Percentiles rank a stretch among this genome's conserved stretches.
These are phyloP conservation scores for Drosophila gaucha DNA, from an alignment of 2,888 invertebrate genomes.

Conservation along the genomic window DNA sequence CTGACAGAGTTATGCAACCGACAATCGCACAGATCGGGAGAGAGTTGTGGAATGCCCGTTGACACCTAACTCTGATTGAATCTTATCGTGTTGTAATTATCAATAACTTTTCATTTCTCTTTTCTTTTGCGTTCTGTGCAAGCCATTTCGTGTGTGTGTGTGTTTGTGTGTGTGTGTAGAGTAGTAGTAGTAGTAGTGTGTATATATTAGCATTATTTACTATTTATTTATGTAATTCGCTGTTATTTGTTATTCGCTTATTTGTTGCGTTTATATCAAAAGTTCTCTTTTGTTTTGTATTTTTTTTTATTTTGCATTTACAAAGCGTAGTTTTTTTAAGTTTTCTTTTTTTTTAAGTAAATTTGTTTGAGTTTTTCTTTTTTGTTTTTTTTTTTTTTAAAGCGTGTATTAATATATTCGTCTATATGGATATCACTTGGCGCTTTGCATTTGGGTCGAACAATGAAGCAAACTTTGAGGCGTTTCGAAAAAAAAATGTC, in stretches of 20 bases:
- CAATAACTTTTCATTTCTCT: slow-evolving; percentile 14
- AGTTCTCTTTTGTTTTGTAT: slow-evolving; percentile 22
- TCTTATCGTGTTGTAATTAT: slow-evolving; percentile 58
- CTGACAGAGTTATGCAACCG: slow-evolving; percentile 83
- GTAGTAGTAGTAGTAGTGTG: too few species aligned
- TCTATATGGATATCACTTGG: slow-evolving; percentile 82
- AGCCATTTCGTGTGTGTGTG: slow-evolving; percentile 55
- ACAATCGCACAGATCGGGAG: slow-evolving; percentile 68
- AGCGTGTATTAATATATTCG: slow-evolving; percentile 84
- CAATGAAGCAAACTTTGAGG: slow-evolving; percentile 63
- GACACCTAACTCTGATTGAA: slow-evolving; percentile 83
- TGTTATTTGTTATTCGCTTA: slow-evolving; percentile 41
- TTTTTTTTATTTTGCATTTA: slow-evolving; percentile 58
- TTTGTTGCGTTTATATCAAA: slow-evolving; percentile 38
- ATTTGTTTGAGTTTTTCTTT: slow-evolving; percentile 20
- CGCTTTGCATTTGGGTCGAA: slow-evolving; percentile 54
- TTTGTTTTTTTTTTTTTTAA: slow-evolving; percentile 23
- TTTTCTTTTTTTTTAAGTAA: slow-evolving; percentile 15
- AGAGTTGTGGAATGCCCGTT: slow-evolving; percentile 78
- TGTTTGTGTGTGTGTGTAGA: slow-evolving; percentile 39
- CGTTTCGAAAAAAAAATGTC: slow-evolving; percentile 53
- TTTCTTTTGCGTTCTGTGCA: slow-evolving; percentile 55
- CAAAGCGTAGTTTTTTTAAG: slow-evolving; percentile 64
- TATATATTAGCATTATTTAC: slow-evolving; percentile 54
- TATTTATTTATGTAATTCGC: slow-evolving; percentile 49